Base-by-base conservation (phyloP, 1,140 invertebrate species). In the Carposina sasakii region DNA sequence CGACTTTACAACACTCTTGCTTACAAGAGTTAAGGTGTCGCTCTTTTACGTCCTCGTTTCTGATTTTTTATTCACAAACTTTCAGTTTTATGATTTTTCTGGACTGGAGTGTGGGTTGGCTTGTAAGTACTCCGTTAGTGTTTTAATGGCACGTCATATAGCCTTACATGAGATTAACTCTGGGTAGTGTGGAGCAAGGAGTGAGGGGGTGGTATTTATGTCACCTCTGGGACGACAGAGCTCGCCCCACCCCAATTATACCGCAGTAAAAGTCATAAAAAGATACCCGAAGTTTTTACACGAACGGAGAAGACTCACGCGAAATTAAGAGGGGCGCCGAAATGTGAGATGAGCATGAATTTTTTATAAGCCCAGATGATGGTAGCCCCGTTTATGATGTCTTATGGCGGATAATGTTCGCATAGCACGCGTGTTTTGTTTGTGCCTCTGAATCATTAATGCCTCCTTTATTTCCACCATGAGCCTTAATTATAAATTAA, bases 261-360 rank as follows among this genome's bases (percentile, higher is more conserved):
- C 79, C 79, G 77, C 79, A 83, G 79, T 83, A 83, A 83, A 83
- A 83, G 79, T 81, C 79, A 83, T 83, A 83, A 83, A 83, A 81
- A 83, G 79, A 76, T 75, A 81, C 77, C 76, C 79, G 74, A 83
- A 84, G 79, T 84, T 84, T 84, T 84, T 84, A 84, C 77, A 79
- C 73, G 74, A 72, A 78, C 66, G 71, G 72, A 81, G 77, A 73
- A 79, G 78, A 81, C 75, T 75, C 79, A 77, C 77, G 73, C 71
- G 75, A 81, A 84, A 84, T 84, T 84, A 84, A 84, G 81, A 84
- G 77, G 79, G 81, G 77, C 75, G 76, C 67, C 77, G 81, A 84
- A 81, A 81, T 81, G 77, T 81, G 76, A 81, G 81, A 84, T 84
- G 81, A 84, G 70, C 70, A 78, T 84, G 81, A 84, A 84, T 84